Base-by-base conservation (phyloP, 2,888 invertebrate genomes). In the Crocallis elinguaria region DNA sequence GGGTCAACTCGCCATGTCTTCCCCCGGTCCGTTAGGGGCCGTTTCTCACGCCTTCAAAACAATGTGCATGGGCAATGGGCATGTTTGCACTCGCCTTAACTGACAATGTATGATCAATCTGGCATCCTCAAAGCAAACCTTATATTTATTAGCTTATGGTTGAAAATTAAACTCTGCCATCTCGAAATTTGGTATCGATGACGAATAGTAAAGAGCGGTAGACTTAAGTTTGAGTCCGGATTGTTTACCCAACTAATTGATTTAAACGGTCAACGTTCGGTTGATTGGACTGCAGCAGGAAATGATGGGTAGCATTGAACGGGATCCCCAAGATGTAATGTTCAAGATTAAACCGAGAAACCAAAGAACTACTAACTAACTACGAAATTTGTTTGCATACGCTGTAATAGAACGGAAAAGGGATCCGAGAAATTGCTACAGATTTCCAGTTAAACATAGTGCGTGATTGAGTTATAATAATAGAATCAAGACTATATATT, bases 11-110 rank as follows among this genome's bases (percentile, higher is more conserved):
- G 65, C 58, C 65, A 59, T 62, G 60, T 66, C 60, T 62, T 48
- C 39, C 37, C 23, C 44, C 9, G 25, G 55, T 49, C 75, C 72
- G 75, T 75, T 74, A 75, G 62, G 54, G 64, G 60, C 67, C 74
- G 59, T 50, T 73, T 73, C 75, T 66, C 75, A 76, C 71, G 73
- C 60, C 46, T 41, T 41, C 50, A 61, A 63, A 63, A 66, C 64
- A 62, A 64, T 55, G 33, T 39, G n/a, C n/a, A n/a, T n/a, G n/a
- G n/a, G n/a, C n/a, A n/a, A 38, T 32, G 19, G 19, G 32, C 21
- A 25, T 49, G 41, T 56, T 50, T 50, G 33, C 57, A 57, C 44
- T 49, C 49, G 35, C 36, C 12, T 33, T 25, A 38, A 51, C 33
- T 35, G 27, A 13, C n/a, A 23, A 23, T 16, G 23, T 30, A n/a